Evolutionary conservation across 2,797 vertebrate species (phyloP), one percentile per base, ranked within the genome.

Genomic region (Microchirus variegatus): DNA sequence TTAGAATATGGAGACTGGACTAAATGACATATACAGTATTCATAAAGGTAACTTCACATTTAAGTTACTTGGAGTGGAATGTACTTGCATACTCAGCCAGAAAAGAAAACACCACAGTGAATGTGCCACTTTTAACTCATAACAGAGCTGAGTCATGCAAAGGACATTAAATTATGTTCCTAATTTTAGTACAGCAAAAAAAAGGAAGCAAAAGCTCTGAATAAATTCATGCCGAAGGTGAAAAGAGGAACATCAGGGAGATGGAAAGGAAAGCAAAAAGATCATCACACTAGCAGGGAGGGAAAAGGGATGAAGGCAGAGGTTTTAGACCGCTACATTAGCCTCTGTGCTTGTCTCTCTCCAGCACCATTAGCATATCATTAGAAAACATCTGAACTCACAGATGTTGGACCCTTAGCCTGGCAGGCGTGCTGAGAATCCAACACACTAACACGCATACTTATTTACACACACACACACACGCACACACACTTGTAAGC

Each of bases 341-440:
- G 86, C 82, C 85, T 78, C 80, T 80, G 75, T 75, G 75, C 78
- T 84, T 51, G 63, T 81, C 80, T 80, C 86, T 82, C 83, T 87
- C 81, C 85, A 88, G 87, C 77, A 35, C 73, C 75, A 90, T 92
- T 91, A 90, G 87, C 85, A 90, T 91, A 89, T 90, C 89, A 90
- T 90, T 90, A 90, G 83, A 87, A 91, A 88, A 90, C 89, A 92
- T 92, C 88, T 91, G 86, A 91, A 87, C 85, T 75, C 88, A 80
- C 90, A 92, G 90, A 92, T 92, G 88, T 90, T 89, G 85, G 87
- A 81, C 75, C 75, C 73, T 83, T 80, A 83, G 70, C 84, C 85
- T 86, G 89, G 86, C 89, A 91, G 84, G 85, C 80, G 80, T 70
- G 67, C 83, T 75, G 81, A 61, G 73, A 77, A 87, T 61, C 77